Evolutionary conservation across 1,140 invertebrate species (phyloP), one percentile per base, ranked within the genome.

Genomic region (Microplitis mediator): DNA sequence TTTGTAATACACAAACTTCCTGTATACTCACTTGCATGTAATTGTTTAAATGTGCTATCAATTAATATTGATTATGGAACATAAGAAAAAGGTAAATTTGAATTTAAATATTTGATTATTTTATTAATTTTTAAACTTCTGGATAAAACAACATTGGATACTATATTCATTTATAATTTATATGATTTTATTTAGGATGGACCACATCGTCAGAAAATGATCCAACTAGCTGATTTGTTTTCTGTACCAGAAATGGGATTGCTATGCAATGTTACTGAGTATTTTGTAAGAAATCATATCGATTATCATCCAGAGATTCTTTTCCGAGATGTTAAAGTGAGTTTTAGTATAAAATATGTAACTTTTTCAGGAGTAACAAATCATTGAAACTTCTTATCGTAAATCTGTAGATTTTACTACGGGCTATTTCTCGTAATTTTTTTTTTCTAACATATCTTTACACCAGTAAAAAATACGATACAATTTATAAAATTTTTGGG

Each of bases 171-270:
- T 23, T 23, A 23, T 23, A 56, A 45, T 56, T 56, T 16, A 3
- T 56, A 16, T 23, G 23, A 56, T n/a, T 34, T 34, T 31, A 34
- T 58, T 51, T 16, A 86, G 85, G 82, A 87, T 60, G 79, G 75
- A 23, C 39, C 81, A 5, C 84, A 81, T 35, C 80, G 80, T 50
- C 80, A 92, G 5, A 94, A 95, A 87, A 98, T 98, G 96, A 91
- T 97, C 16, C 97, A 99, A 83, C 86, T 98, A 73, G 96, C 97
- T 14, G 97, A 99, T 89, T 85, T 99, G n/a, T 99, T 99, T 86
- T 97, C 96, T 1, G 93, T 98, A 50, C 97, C 97, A 14, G 97
- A 98, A 90, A 98, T 98, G 92, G 92, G 94, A 75, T 87, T 99
- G 34, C 85, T 99, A 3, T 96, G 96, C 76, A 96, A 97, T 88